Evolutionary conservation across 2,888 invertebrate species (phyloP).

Genomic region (Scaptomyza caliginosa): DNA sequence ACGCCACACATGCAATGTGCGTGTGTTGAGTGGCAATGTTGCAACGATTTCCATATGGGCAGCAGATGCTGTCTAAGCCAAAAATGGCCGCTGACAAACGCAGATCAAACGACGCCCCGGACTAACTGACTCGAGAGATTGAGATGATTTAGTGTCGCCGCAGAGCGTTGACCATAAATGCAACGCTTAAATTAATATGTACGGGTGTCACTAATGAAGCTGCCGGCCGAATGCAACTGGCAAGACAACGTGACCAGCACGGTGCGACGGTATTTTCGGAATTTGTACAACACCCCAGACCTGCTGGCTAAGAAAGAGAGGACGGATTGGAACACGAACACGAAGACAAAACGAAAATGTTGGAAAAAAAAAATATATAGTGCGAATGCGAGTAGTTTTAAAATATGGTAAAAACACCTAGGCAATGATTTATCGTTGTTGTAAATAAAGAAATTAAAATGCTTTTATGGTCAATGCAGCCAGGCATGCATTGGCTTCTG

Average conservation of each 20-base stretch:
- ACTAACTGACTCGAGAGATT: slow-evolving; percentile 16
- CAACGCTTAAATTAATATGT: slow-evolving; percentile 76
- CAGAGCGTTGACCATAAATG: slow-evolving; percentile 55
- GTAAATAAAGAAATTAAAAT: slow-evolving; percentile 79
- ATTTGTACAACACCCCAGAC: slow-evolving; percentile 69
- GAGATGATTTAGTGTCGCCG: slow-evolving; percentile 71
- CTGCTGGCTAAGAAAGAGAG: neutral
- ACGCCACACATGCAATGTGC: slow-evolving; percentile 33
- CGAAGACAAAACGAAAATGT: slow-evolving; percentile 43
- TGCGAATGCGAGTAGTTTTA: slow-evolving; percentile 65
- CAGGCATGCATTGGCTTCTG: slow-evolving; percentile 47
- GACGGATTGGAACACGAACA: neutral
- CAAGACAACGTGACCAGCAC: slow-evolving; percentile 64
- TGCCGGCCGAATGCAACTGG: slow-evolving; percentile 11
- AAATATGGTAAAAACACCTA: slow-evolving; percentile 71
- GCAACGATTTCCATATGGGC: slow-evolving; percentile 62
- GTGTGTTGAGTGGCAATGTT: slow-evolving; percentile 42
- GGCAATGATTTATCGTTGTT: slow-evolving; percentile 73
- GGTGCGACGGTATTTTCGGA: slow-evolving; percentile 69
- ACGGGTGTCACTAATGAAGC: slow-evolving; percentile 74
- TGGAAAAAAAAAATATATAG: slow-evolving; percentile 50
- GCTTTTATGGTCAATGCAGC: slow-evolving; percentile 68
- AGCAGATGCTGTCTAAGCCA: slow-evolving; percentile 27
- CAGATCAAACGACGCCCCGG: slow-evolving; percentile 51
- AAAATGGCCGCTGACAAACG: slow-evolving; percentile 48